Evolutionary conservation across 2,888 invertebrate genomes (phyloP).

Genomic region (Allolobophora icterica): DNA sequence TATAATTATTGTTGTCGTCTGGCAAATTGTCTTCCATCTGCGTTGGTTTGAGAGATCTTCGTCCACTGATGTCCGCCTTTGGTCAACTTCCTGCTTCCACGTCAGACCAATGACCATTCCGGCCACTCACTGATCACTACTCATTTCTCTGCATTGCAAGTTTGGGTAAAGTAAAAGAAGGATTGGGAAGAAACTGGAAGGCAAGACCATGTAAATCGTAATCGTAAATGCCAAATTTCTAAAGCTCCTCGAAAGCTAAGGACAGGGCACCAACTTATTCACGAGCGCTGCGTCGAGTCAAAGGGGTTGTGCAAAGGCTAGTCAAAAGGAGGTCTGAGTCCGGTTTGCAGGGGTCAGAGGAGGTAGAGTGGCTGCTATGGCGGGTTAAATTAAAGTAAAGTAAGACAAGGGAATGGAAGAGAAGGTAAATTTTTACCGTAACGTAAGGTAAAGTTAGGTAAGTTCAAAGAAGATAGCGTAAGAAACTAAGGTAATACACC

Average conservation of each 20-base stretch:
- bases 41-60: background rate
- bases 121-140: background rate
- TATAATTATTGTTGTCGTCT: background rate
- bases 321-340: too few relatives aligned
- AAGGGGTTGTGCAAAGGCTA: too few relatives aligned
- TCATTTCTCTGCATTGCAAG: background rate
- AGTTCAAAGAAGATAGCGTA: background rate
- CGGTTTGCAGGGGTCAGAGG: too few relatives aligned
- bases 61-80: background rate
- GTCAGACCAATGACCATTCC: background rate
- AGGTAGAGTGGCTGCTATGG: too few relatives aligned
- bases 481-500: background rate
- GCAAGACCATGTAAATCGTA: too few relatives aligned
- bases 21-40: slow-evolving; percentile 11
- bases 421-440: too few relatives aligned
- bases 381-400: too few relatives aligned
- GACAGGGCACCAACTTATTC: too few relatives aligned
- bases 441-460: background rate
- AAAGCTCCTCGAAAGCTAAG: too few relatives aligned
- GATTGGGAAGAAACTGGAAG: background rate
- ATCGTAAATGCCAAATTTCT: too few relatives aligned
- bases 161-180: background rate
- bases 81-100: background rate
- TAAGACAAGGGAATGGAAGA: too few relatives aligned
- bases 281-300: too few relatives aligned